Conservation (phyloP, 2,113 vertebrate genomes). For the Cyprinodon variegatus region DNA sequence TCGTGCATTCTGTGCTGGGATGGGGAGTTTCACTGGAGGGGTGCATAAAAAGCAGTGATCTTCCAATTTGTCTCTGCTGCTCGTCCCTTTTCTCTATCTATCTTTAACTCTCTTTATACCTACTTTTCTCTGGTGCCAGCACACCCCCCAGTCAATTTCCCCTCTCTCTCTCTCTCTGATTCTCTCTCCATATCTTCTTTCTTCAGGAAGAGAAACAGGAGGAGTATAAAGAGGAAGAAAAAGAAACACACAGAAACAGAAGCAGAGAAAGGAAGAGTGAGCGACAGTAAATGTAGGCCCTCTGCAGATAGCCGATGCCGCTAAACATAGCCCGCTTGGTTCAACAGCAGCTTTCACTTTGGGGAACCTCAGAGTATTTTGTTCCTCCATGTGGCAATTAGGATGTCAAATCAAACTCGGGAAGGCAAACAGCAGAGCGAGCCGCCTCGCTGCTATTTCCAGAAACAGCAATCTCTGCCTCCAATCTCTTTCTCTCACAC, state of each 20-base stretch:
- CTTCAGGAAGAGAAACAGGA: constrained; percentile 44
- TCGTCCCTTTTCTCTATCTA: constrained; percentile 15
- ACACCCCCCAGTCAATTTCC: constrained; percentile 64
- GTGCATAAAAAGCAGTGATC: constrained; percentile 71
- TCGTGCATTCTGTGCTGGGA: constrained; percentile 33
- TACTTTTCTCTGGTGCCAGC: constrained; percentile 45
- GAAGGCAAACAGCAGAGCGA: constrained; percentile 76
- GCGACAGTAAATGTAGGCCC: constrained; percentile 71
- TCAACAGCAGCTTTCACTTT: constrained; percentile 73
- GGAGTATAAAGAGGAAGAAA: constrained; percentile 1
- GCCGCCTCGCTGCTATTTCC: constrained; percentile 75
- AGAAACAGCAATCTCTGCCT: constrained; percentile 63
- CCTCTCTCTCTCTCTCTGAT: constrained; percentile 26
- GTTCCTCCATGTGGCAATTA: constrained; percentile 82
- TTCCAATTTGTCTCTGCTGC: constrained; percentile 68
- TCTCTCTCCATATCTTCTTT: constrained; percentile 48
- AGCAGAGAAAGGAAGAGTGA: constrained; percentile 56
- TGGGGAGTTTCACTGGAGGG: constrained; percentile 69
- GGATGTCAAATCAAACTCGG: constrained; percentile 80
- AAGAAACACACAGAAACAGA: constrained; percentile 25
- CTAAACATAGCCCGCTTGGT: constrained; percentile 79
- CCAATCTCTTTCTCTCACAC: constrained; percentile 53
- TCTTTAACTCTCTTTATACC: constrained; percentile 61
- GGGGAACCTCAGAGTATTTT: constrained; percentile 78
- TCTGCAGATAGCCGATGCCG: constrained; percentile 71